Evolutionary conservation across 37 sponge, comb jelly and placozoan genomes (phyloP), one percentile per base, ranked within the genome.

Genomic region (Agelas oroides): DNA sequence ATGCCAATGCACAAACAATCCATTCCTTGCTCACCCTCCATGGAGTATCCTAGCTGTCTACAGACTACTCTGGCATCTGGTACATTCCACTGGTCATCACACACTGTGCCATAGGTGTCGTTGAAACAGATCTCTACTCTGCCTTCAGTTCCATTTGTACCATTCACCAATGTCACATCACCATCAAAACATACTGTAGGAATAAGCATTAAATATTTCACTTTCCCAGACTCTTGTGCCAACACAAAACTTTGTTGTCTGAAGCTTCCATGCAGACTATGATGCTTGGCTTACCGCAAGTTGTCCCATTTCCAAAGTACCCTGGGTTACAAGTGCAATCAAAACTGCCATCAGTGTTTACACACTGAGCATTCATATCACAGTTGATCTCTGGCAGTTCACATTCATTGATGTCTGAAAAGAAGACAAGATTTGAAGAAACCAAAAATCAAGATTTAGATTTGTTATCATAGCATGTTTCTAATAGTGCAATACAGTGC

Each of bases 41-140:
- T 46, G 6, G 46, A 46, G 24, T n/a, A 69, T 40, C 74, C 73
- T 5, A 84, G 76, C 62, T 74, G 76, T 20, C 38, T 58, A 40
- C 84, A 84, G 56, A 84, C 84, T 15, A 84, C 84, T 30, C 33
- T 24, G 34, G 86, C 86, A 85, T 76, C 86, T 17, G 32, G 41
- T 23, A 41, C 32, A 52, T 85, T 70, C 86, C 86, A 85, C 14
- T 14, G 15, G 31, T 85, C 77, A 76, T 85, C 77, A 77, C 86
- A 85, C 8, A 85, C 78, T 31, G 86, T 76, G 15, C 68, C 67
- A 16, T 53, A 86, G 18, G 28, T 52, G 23, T 33, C 23, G 38
- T 77, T 77, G 24, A 38, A 15, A 52, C 71, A 86, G 21, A 86
- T 78, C 46, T 76, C 78, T 53, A 86, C 86, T 35, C 78, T 33